A percentile compares a stretch with the other conserved stretches of the same genome.
Evolutionary conservation across 2,113 vertebrate species (phyloP).

Genomic region (Nipponia nippon): DNA sequence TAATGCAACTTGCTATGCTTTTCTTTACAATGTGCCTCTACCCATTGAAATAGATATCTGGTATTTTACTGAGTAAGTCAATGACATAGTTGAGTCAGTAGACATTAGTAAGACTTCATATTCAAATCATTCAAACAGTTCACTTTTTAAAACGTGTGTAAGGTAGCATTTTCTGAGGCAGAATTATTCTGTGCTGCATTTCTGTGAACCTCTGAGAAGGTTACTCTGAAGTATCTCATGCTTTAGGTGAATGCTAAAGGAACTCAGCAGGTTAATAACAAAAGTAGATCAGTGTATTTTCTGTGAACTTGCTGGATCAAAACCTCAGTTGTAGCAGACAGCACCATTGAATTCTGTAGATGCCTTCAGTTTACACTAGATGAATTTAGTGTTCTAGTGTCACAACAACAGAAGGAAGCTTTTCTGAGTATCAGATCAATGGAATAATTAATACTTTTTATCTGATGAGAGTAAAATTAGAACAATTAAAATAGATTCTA

Average conservation of each 20-base stretch:
- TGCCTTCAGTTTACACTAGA: neutral
- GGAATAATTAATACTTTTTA: neutral
- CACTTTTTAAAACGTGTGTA: neutral
- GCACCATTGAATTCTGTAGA: neutral
- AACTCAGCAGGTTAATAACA: neutral
- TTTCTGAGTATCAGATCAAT: neutral
- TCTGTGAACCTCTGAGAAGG: neutral
- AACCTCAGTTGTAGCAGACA: neutral
- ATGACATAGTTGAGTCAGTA: neutral
- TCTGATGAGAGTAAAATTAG: neutral
- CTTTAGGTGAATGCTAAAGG: neutral
- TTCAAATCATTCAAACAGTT: neutral
- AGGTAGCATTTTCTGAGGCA: neutral
- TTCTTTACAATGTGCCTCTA: neutral
- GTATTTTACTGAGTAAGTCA: neutral
- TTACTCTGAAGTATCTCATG: neutral
- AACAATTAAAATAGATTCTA: neutral
- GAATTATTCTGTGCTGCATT: neutral
- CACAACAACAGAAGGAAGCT: neutral
- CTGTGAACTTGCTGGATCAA: neutral
- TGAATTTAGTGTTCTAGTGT: neutral
- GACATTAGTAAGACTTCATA: neutral
- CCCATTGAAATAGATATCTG: neutral
- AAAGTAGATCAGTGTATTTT: neutral
- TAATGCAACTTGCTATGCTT: neutral